Percentiles rank a stretch among this genome's conserved stretches.
phyloP scores from a whole-genome alignment of 2,113 vertebrate genomes.

The Paradisaea rubra region DNA sequence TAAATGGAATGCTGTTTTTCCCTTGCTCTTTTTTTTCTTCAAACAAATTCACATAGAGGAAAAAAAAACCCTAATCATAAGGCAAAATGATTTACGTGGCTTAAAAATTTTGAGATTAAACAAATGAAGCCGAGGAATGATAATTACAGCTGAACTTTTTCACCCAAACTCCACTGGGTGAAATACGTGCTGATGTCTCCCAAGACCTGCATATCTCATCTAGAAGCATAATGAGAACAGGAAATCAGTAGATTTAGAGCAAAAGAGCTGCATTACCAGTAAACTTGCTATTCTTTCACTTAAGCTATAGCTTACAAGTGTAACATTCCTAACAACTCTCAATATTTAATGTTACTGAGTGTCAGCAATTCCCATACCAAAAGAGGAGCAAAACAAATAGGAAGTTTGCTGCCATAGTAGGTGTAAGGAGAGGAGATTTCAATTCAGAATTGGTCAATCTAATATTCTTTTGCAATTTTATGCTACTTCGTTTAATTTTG shows the following conservation, averaged over 20 bases:
- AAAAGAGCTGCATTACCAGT: background rate
- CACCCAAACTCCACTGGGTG: background rate
- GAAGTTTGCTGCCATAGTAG: background rate
- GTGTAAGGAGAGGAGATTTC: background rate
- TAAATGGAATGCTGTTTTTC: background rate
- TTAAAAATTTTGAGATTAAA: slow-evolving; percentile 57
- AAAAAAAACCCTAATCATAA: background rate
- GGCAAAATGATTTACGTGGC: background rate
- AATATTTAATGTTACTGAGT: background rate
- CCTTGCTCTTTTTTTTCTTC: background rate
- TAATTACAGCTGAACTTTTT: background rate
- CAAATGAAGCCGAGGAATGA: background rate
- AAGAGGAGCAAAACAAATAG: background rate
- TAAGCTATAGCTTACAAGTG: background rate
- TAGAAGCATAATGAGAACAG: background rate
- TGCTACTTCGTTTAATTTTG: background rate
- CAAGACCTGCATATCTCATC: background rate
- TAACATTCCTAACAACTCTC: background rate
- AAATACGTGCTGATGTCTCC: background rate
- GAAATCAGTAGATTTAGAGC: background rate
- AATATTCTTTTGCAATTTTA: background rate
- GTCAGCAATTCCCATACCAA: background rate
- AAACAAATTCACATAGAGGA: slow-evolving; percentile 12
- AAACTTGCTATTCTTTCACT: background rate
- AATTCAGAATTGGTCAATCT: background rate